These are phyloP conservation scores for Drosophila asahinai DNA, from an alignment of 1,140 invertebrate genomes.

Conservation along the genomic window DNA sequence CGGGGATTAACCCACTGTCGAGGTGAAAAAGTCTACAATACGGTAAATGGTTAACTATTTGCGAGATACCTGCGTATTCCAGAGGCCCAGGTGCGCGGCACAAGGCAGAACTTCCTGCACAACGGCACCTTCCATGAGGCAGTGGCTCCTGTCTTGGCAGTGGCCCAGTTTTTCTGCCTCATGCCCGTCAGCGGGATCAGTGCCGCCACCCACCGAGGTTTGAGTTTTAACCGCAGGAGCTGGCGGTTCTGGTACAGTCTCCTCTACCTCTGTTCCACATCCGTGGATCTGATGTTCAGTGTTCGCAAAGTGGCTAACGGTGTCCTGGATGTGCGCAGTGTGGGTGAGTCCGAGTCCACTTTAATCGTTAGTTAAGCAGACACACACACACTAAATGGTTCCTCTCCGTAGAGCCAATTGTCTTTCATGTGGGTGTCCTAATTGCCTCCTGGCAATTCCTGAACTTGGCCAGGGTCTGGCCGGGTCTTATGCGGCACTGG, in stretches of 20 bases:
- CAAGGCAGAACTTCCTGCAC: constrained; percentile 35
- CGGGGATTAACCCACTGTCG: background rate
- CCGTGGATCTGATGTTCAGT: constrained; percentile 54
- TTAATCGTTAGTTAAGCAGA: background rate
- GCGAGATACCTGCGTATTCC: too few species aligned
- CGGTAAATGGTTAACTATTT: too few species aligned
- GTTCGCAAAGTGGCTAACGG: constrained; percentile 47
- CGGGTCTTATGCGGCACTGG: constrained; percentile 69
- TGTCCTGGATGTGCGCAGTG: constrained; percentile 69
- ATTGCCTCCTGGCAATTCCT: constrained; percentile 57
- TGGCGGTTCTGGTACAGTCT: constrained; percentile 65
- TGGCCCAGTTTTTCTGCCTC: constrained; percentile 81
- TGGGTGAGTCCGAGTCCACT: constrained; percentile 49
- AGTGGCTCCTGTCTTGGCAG: constrained; percentile 66
- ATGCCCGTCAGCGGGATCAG: constrained; percentile 78
- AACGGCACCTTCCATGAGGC: constrained; percentile 76
- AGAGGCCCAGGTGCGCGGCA: constrained; percentile 28
- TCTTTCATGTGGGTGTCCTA: constrained; percentile 66
- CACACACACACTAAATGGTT: too few species aligned
- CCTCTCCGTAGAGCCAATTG: constrained; percentile 58
- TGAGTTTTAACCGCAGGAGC: constrained; percentile 63
- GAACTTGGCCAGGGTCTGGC: constrained; percentile 67
- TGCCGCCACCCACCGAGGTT: constrained; percentile 15
- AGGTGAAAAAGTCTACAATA: background rate
- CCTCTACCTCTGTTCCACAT: constrained; percentile 42